A percentile compares a stretch with the other conserved stretches of the same genome.
Conservation (phyloP, 2,797 vertebrate genomes). For the Schizopygopsis pylzovi region DNA sequence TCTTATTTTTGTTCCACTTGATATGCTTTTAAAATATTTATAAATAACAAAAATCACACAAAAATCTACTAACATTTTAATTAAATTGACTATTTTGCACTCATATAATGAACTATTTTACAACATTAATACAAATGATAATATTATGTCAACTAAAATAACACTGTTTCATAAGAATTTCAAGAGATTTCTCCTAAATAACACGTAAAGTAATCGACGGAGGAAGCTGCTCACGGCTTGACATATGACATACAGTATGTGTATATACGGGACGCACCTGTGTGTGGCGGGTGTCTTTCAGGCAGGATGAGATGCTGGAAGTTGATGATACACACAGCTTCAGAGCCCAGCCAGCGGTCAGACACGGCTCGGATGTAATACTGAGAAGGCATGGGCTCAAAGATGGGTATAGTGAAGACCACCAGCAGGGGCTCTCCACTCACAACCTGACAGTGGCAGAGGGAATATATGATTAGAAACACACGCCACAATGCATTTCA, state of each 20-base stretch:
- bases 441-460: conserved; percentile 82
- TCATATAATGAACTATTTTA: too few species aligned
- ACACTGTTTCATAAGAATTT: too few species aligned
- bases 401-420: conserved; percentile 98
- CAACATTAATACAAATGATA: neutral
- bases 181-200: neutral
- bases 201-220: neutral
- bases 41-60: too few species aligned
- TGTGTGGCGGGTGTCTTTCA: conserved; percentile 96
- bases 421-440: conserved; percentile 87
- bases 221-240: neutral
- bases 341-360: conserved; percentile 95
- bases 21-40: too few species aligned
- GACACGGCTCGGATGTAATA: conserved; percentile 97
- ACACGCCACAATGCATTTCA: neutral
- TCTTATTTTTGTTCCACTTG: neutral
- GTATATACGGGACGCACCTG: conserved; percentile 79
- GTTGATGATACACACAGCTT: conserved; percentile 94
- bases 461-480: neutral
- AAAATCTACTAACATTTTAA: too few species aligned
- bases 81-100: too few species aligned
- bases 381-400: conserved; percentile 95
- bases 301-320: conserved; percentile 98
- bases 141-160: neutral
- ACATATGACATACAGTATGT: neutral